phyloP scores from a whole-genome alignment of 2,113 vertebrate genomes.

The Dicerorhinus sumatrensis region DNA sequence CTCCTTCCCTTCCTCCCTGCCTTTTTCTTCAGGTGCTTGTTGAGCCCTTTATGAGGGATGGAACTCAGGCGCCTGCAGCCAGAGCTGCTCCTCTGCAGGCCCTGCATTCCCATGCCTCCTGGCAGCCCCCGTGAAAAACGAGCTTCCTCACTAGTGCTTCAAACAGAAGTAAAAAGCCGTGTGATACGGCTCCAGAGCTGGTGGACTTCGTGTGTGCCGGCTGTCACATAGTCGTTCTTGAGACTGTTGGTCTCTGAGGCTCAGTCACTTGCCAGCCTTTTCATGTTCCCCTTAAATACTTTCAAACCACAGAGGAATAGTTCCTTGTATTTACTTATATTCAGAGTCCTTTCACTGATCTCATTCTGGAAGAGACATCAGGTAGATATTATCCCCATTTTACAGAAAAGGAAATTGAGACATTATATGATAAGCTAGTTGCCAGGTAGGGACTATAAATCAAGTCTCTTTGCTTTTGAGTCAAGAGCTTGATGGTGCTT shows the following conservation, averaged over 20 bases:
- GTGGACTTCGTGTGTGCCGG: not conserved
- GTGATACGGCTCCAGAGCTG: rapidly evolving
- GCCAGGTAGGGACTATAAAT: not conserved
- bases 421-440: not conserved
- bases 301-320: not conserved
- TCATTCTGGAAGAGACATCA: not conserved
- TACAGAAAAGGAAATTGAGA: not conserved
- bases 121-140: not conserved
- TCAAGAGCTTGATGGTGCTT: not conserved
- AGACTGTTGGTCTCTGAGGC: not conserved
- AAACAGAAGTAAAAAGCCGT: rapidly evolving
- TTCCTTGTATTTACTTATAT: not conserved
- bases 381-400: not conserved
- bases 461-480: not conserved
- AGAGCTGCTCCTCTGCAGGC: not conserved
- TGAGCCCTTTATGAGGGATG: not conserved
- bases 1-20: not conserved
- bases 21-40: not conserved
- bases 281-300: not conserved
- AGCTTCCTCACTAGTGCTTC: not conserved
- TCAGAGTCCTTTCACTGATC: not conserved
- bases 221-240: not conserved
- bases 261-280: not conserved
- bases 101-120: too few relatives aligned
- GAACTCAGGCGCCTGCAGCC: not conserved